phyloP scores from a whole-genome alignment of 2,797 vertebrate genomes.

The Nannoperca australis region DNA sequence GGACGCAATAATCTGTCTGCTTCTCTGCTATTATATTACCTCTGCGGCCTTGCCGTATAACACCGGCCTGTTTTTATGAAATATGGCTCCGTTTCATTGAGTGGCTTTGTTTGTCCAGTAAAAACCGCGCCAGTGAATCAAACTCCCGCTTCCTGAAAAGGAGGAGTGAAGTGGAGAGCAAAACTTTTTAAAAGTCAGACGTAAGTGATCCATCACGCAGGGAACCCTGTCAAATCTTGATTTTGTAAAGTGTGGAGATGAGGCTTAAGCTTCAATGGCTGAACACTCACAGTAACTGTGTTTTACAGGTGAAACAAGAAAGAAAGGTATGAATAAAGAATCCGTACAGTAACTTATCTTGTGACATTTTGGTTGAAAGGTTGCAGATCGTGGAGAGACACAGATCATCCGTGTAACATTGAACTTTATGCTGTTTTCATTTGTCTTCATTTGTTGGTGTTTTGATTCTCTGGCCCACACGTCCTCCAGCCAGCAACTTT shows the following conservation, averaged over 20 bases:
- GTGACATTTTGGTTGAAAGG: background rate
- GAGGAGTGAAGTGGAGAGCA: background rate
- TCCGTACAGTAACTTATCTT: background rate
- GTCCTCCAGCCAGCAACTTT: constrained; percentile 25
- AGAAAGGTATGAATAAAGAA: background rate
- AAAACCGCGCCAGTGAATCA: constrained; percentile 56
- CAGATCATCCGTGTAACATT: background rate
- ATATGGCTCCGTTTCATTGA: constrained; percentile 57
- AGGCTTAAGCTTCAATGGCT: background rate
- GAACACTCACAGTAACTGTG: background rate
- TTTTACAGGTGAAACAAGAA: constrained; percentile 5
- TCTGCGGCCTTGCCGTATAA: constrained; percentile 40
- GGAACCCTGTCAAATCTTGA: background rate
- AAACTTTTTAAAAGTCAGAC: constrained; percentile 23
- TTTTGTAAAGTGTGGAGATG: background rate
- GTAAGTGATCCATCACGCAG: constrained; percentile 1
- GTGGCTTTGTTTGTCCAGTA: constrained; percentile 58
- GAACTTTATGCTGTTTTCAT: constrained; percentile 8
- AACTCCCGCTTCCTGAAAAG: constrained; percentile 36
- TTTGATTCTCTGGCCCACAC: constrained; percentile 3
- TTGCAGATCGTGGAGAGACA: background rate
- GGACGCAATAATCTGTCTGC: constrained; percentile 47
- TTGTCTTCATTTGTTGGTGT: constrained; percentile 8
- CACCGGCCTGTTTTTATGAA: constrained; percentile 61
- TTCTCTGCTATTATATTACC: constrained; percentile 58